Evolutionary conservation across 1,140 invertebrate genomes (phyloP), one percentile per base, ranked within the genome.

Genomic region (Semibalanus balanoides): DNA sequence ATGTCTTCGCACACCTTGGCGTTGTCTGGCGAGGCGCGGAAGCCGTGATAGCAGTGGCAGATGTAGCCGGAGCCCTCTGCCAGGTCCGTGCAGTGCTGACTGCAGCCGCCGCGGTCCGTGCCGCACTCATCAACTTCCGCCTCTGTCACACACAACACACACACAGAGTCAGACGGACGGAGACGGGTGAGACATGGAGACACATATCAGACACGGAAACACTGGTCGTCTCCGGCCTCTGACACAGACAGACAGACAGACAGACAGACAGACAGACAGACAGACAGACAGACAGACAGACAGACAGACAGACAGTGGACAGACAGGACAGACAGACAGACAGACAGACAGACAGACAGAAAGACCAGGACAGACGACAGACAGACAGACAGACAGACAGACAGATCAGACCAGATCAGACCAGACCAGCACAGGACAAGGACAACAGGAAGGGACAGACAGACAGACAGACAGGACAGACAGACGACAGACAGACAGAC

Each of bases 11-110:
- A 88, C 7, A 81, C 79, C 78, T 87, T 88, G 11, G 84, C 83
- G 78, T 88, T 85, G 9, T 81, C 79, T 72, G 79, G 74, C 0
- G 90, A 89, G 28, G 93, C 92, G 76, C 92, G 91, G 83, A 91
- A 97, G 43, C 95, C 96, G 27, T 89, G 86, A 82, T 90, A 90
- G 83, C 95, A 98, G 40, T 90, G 88, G 83, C 95, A 97, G 79
- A 95, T 93, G 83, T 94, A 96, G 3, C 93, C 93, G 27, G 89
- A 89, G 0, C 89, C 83, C 27, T 80, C 88, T 0, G 90, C 91
- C 0, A 97, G 84, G 82, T 95, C 93, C 71, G 91, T 91, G 81
- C 96, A 98, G 77, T 90, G 90, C 80, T 98, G 95, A 82, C 95
- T 89, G 85, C 96, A 98, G 0, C 95, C 94, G n/a, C 96, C 95